Base-by-base conservation (phyloP, 35 echinoderm and acorn worm species). In the Nesometra sesokonis region DNA sequence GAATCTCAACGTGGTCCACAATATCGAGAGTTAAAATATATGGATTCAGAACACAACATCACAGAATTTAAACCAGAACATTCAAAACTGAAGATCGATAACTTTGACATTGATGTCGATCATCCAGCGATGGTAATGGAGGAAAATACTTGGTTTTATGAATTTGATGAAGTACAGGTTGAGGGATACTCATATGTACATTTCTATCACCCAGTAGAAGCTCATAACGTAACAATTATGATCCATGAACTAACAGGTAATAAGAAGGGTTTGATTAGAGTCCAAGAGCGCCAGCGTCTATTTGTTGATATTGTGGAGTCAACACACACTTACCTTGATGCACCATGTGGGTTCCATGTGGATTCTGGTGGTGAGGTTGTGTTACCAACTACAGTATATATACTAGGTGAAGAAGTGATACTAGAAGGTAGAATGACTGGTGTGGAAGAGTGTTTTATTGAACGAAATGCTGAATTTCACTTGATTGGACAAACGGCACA, bases 141-240 rank as follows among this genome's bases (percentile, higher is more conserved):
- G 36, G 94, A 97, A 84, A 88, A 82, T 13, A 89, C 85, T 17
- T 57, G 46, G 80, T 97, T 93, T 37, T 97, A 97, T 88, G 90
- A 97, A 52, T 97, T 97, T 90, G 94, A 97, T 86, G 94, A 97
- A 85, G 88, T 97, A 31, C 94, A 97, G 57, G 86, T 97, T 21
- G 88, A 92, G 82, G 94, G 94, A 13, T 83, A 97, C 38, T 97
- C 91, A 17, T 92, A 92, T 30, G 80, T 97, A 23, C 94, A 97
- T 32, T 97, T 97, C 32, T 97, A 93, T 78, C 94, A 97, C 78
- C 94, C 94, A 80, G 76, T 17, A 17, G 43, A 92, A 47, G 90
- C 91, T n/a, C 85, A 82, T 32, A 93, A 97, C 88, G 88, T 97
- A 29, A 97, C 94, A 85, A 82, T 97, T 29, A 88, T 97, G 34